Base-by-base conservation (phyloP, 2,888 invertebrate genomes). In the Nomada flava region DNA sequence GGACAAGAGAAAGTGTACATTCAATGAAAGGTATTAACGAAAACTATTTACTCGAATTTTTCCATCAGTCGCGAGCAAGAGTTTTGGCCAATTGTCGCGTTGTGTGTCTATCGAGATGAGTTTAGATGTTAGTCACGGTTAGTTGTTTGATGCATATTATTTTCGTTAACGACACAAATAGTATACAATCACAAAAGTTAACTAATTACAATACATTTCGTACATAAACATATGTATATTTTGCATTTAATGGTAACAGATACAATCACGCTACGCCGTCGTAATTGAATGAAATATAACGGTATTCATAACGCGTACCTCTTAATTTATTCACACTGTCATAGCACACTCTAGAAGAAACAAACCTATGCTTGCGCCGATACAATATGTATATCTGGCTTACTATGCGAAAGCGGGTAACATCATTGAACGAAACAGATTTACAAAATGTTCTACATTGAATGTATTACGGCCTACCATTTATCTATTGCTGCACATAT, bases 41-140 rank as follows among this genome's bases (percentile, higher is more conserved):
- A 68, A 42, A 36, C 52, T 11, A 15, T 13, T 47, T 47, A 4
- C 47, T 23, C 74, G 55, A 75, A 55, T 47, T 44, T 18, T 13
- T 23, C 59, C 9, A 50, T 26, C 18, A n/a, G 26, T 9, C 64
- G 55, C 63, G 72, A 52, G 44, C 68, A 76, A 77, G 10, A 44
- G 64, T 68, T 71, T 87, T 91, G 91, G 91, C 91, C 91, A 88
- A 91, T 89, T 91, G 82, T 88, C 89, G 88, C 92, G 92, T 92
- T 92, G 92, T 91, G 92, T 92, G 92, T 92, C 92, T 91, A 90
- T 77, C 84, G 87, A 86, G 87, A 89, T 89, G 57, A 71, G 69
- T 79, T 69, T 69, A 36, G 55, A 15, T 86, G 83, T 88, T 89
- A 89, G 87, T 86, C 74, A 79, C 63, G 72, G 64, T 86, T 87